Percentiles rank a stretch among this genome's conserved stretches.
Conservation (phyloP, 2,888 invertebrate species). For the Piscicola geometra region DNA sequence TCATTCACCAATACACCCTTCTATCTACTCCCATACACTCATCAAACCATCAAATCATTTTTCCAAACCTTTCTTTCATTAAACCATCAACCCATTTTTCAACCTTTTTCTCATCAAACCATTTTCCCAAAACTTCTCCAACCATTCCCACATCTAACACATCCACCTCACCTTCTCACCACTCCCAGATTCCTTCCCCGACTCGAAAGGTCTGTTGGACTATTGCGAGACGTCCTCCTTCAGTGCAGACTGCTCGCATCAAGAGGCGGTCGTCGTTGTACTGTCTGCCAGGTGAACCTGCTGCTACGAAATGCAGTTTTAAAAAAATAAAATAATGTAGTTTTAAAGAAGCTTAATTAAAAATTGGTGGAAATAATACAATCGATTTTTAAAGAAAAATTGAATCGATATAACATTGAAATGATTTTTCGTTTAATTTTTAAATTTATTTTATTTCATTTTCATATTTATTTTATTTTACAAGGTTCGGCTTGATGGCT, state of each 20-base stretch:
- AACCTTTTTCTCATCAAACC: constrained; percentile 3
- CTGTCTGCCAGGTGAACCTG: background rate
- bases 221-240: background rate
- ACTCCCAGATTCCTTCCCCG: background rate
- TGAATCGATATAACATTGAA: too few species aligned
- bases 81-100: background rate
- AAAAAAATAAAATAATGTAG: background rate
- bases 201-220: background rate
- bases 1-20: too few species aligned
- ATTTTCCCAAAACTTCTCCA: background rate
- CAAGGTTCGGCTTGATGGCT: background rate
- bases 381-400: background rate
- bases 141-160: background rate
- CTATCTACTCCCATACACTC: background rate
- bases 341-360: background rate
- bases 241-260: constrained; percentile 5
- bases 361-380: background rate
- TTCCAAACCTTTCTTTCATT: background rate
- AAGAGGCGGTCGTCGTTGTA: background rate
- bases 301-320: background rate
- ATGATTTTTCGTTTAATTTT: background rate
- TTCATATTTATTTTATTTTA: background rate
- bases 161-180: background rate
- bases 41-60: background rate
- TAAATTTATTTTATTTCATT: background rate